phyloP scores from a whole-genome alignment of 2,888 invertebrate genomes.

The Incurvaria masculella region DNA sequence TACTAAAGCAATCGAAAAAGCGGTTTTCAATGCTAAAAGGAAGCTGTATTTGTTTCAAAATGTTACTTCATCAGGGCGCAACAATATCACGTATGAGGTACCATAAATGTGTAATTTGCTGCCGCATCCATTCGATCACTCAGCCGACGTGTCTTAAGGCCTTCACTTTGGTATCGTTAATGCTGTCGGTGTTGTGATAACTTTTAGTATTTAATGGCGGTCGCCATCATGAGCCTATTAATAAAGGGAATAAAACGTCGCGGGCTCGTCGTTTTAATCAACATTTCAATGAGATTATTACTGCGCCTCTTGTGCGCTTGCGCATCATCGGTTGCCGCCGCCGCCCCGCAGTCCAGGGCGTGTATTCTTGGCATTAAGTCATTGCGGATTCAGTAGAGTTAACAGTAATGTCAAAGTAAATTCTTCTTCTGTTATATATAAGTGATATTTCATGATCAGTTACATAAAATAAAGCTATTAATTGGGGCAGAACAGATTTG shows the following conservation, averaged over 20 bases:
- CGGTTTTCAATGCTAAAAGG: too few species aligned
- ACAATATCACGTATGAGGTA: too few species aligned
- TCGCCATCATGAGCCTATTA: constrained; percentile 40
- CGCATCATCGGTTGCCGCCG: constrained; percentile 23
- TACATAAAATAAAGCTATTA: too few species aligned
- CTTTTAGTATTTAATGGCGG: constrained; percentile 28
- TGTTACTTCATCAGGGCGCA: too few species aligned
- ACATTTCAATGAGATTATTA: constrained; percentile 41
- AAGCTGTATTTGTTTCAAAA: too few species aligned
- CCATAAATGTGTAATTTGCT: constrained; percentile 38
- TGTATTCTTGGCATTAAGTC: too few species aligned
- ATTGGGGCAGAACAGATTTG: too few species aligned
- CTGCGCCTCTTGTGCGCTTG: constrained; percentile 18
- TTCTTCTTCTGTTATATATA: too few species aligned
- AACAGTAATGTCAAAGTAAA: too few species aligned
- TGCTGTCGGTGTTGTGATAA: constrained; percentile 33
- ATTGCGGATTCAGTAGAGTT: too few species aligned
- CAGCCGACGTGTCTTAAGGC: constrained; percentile 26
- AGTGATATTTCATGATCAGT: too few species aligned
- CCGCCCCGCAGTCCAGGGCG: constrained; percentile 15
- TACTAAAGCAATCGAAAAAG: too few species aligned
- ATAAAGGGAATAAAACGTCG: constrained; percentile 29
- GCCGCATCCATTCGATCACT: constrained; percentile 46
- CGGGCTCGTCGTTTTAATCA: constrained; percentile 39
- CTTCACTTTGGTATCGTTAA: constrained; percentile 25